Evolutionary conservation across 2,888 invertebrate species (phyloP), one percentile per base, ranked within the genome.

Genomic region (Drosophila monieri): DNA sequence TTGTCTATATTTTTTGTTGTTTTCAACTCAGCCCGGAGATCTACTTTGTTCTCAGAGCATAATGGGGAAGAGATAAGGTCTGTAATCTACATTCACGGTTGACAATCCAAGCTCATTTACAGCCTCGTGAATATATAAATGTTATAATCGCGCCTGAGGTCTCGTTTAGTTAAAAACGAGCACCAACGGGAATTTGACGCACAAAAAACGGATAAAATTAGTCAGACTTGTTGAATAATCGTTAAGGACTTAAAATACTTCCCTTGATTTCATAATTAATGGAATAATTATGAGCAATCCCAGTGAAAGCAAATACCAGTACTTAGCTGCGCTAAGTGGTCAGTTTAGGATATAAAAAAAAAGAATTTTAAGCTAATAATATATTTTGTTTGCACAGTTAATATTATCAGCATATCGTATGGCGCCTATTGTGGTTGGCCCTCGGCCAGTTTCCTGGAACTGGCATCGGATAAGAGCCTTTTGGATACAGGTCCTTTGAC

Each of bases 371-470:
- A 18, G 6, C 8, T 6, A 39, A 41, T 18, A 21, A 21, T 27
- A 12, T 12, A 1, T 3, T 10, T 18, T 41, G 0, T 43, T 43
- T 12, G 21, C 6, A 1, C 71, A 89, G 90, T 78, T 0, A 91
- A 91, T 44, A 87, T 91, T 1, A 74, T 84, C 0, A 70, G 90
- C 15, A 74, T 91, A n/a, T 88, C 88, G 0, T 89, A 89, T 84
- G 91, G 91, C 2, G 88, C 89, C 0, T 87, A 86, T 55, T 85
- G 85, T 51, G 91, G 91, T 21, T 92, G 92, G 92, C 80, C 89
- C 1, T 91, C 91, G 1, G 78, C 91, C 4, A 88, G 89, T 67
- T 88, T 91, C 23, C 65, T 90, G 12, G 78, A 90, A 12, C 65
- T 92, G 2, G 77, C 86, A 55, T 77, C 89, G 1, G 64, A 74